These are phyloP conservation scores for Nothobranchius kuhntae DNA, from an alignment of 2,113 vertebrate species.

Conservation along the genomic window DNA sequence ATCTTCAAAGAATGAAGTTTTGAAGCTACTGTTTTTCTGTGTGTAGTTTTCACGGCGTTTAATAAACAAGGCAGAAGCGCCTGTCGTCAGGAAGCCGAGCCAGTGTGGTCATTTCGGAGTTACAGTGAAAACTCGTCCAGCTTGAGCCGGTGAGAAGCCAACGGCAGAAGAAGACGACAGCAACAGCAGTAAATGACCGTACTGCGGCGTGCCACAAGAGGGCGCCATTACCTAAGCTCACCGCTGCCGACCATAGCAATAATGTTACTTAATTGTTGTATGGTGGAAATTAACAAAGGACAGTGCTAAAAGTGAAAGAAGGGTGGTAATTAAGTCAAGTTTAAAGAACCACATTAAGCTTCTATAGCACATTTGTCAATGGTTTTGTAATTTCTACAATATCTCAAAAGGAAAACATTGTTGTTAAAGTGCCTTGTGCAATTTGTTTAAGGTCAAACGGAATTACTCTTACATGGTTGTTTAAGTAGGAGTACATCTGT, in stretches of 20 bases:
- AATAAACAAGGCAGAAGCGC: too few species aligned
- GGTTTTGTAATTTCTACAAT: neutral
- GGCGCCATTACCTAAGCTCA: neutral
- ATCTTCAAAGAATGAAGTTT: too few species aligned
- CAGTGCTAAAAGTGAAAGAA: neutral
- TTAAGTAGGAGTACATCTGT: neutral
- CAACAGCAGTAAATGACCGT: neutral
- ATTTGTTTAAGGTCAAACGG: neutral
- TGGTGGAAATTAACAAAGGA: neutral
- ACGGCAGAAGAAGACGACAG: neutral
- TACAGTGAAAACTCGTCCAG: neutral
- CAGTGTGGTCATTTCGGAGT: too few species aligned
- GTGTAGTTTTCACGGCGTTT: too few species aligned
- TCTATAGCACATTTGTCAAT: too few species aligned
- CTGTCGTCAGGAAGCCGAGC: too few species aligned
- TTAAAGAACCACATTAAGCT: too few species aligned
- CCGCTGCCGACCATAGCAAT: neutral
- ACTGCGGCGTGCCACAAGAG: neutral
- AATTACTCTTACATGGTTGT: neutral
- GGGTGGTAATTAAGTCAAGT: neutral
- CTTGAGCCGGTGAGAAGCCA: neutral
- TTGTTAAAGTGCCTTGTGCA: neutral
- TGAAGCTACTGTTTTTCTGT: too few species aligned
- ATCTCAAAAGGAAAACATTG: slow-evolving; percentile 4
- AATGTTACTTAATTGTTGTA: neutral